Base-by-base conservation (phyloP, 2,888 invertebrate genomes). In the Drepanosiphum platanoidis region DNA sequence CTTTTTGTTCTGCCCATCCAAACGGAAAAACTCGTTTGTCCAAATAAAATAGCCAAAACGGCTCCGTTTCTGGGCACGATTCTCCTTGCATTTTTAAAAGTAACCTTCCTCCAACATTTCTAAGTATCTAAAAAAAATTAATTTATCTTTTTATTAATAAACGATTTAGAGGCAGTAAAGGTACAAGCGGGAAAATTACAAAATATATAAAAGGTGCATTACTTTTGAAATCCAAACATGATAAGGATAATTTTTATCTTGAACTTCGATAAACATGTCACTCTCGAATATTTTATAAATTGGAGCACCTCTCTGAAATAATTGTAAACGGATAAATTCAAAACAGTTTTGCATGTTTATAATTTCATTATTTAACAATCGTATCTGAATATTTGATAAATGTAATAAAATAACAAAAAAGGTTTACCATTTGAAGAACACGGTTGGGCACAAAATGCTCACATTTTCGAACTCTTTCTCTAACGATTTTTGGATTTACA, bases 1-100 rank as follows among this genome's bases (percentile, higher is more conserved):
- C 84, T 70, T 84, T 84, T 39, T 84, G 84, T 13, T 84, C 84
- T 70, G 84, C 75, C 84, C 84, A 84, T 27, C 84, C 84, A 8
- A 84, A 52, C 15, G 84, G 84, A 84, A 84, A 84, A 39, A 84
- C 27, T 52, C 84, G 84, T 39, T 77, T 68, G 68, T 84, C 77
- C 15, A 39, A 39, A 77, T 77, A 84, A 77, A 77, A 84, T 32
- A 84, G 18, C 84, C 84, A 84, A 68, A 84, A 84, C 36, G 68
- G 68, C 30, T 68, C 22, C 8, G 52, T 36, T 77, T 84, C 84
- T n/a, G 68, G 84, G 3, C 75, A 30, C n/a, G 22, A 36, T 52
- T 13, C 15, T 36, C 84, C 84, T 36, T 36, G 46, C 75, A 84
- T 77, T 75, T 77, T 34, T 22, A 84, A 22, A 22, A 84, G 22